Evolutionary conservation across 2,797 vertebrate species (phyloP).

Genomic region (Glyptemys insculpta): DNA sequence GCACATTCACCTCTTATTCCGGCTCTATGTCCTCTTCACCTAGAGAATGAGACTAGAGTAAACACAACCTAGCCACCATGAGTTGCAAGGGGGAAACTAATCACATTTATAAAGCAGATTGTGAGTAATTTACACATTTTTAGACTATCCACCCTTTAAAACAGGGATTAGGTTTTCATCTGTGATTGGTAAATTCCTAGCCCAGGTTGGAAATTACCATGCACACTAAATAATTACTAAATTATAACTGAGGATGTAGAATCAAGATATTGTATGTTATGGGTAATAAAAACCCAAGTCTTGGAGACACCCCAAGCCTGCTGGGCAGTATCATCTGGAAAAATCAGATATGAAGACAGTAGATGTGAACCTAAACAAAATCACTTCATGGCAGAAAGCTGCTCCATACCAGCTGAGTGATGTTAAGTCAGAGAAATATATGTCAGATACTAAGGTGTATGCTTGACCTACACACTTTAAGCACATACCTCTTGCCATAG

Average conservation of each 20-base stretch:
- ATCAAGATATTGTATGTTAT: background rate
- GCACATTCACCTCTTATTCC: background rate
- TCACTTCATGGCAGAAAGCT: background rate
- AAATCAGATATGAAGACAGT: background rate
- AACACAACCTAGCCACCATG: background rate
- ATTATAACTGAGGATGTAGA: background rate
- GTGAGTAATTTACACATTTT: background rate
- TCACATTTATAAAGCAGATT: background rate
- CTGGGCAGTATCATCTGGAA: background rate
- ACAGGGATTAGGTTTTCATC: background rate
- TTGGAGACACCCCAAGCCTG: too few relatives aligned
- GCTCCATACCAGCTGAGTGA: background rate
- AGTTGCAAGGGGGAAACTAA: background rate
- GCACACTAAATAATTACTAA: background rate
- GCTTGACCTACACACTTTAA: background rate
- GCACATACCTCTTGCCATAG: background rate
- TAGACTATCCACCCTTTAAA: background rate
- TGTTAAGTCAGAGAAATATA: background rate
- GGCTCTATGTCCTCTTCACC: background rate
- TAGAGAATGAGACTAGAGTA: background rate
- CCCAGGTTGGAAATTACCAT: background rate
- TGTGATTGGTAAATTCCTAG: background rate
- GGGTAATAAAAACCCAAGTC: background rate
- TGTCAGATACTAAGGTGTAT: background rate
- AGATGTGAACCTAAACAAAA: background rate